Conservation (phyloP, 2,797 vertebrate species). For the Centropyge bicolor region DNA sequence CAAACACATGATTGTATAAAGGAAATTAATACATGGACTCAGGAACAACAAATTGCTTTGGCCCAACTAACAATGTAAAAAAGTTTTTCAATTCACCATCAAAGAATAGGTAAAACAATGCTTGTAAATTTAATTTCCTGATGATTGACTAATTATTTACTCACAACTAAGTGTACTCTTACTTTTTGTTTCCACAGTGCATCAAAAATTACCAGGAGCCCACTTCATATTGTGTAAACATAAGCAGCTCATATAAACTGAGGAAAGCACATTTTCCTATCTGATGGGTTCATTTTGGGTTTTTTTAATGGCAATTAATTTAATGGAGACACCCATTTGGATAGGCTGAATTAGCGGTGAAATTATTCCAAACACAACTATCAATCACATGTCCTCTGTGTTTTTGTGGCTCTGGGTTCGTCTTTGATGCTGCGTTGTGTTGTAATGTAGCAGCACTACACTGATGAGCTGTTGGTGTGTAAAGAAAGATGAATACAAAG, state of each 20-base stretch:
- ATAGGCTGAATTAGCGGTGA: not conserved
- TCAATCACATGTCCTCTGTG: not conserved
- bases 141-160: not conserved
- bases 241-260: not conserved
- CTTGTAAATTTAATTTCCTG: not conserved
- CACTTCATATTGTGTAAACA: conserved; percentile 9
- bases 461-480: conserved; percentile 12
- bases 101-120: not conserved
- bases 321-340: not conserved
- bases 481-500: conserved; percentile 26
- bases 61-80: too few species aligned
- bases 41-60: too few species aligned
- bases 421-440: not conserved
- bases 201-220: not conserved
- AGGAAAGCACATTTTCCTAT: conserved; percentile 6
- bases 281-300: not conserved
- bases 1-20: too few species aligned
- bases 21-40: too few species aligned
- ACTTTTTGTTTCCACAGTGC: not conserved
- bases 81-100: not conserved
- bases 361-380: conserved; percentile 9
- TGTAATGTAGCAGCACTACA: conserved; percentile 10
- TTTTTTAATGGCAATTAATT: conserved; percentile 6
- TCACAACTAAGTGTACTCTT: not conserved
- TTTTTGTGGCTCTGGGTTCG: not conserved